These are phyloP conservation scores for Agapornis canus DNA, from an alignment of 2,797 vertebrate species.

Conservation along the genomic window DNA sequence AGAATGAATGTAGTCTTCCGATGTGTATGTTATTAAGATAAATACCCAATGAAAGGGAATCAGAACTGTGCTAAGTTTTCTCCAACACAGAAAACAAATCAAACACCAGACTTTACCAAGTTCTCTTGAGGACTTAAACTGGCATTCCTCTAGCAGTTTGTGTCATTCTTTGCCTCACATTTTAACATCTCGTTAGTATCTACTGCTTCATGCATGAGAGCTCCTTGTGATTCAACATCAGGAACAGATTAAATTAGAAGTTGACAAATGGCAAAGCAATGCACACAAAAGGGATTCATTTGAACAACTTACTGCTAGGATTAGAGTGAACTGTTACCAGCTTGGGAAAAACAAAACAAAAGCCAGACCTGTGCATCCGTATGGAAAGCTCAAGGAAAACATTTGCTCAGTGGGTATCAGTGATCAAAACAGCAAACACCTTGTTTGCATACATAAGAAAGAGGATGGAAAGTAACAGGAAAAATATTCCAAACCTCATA, in stretches of 20 bases:
- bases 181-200: background rate
- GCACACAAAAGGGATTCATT: background rate
- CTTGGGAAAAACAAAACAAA: background rate
- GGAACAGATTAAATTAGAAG: background rate
- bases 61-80: background rate
- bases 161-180: background rate
- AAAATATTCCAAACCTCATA: conserved; percentile 20
- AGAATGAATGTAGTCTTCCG: background rate
- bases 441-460: conserved; percentile 4
- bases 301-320: background rate
- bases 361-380: background rate
- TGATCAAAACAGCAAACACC: background rate
- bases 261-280: background rate
- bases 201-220: background rate
- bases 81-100: background rate
- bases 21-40: background rate
- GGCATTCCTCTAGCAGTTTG: background rate
- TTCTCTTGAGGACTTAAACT: background rate
- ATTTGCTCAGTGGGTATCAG: background rate
- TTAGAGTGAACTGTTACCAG: background rate
- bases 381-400: background rate
- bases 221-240: background rate
- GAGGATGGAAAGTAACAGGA: background rate
- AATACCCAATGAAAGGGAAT: background rate
- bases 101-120: background rate